phyloP scores from a whole-genome alignment of 2,113 vertebrate species.

The Tylochromis polylepis region DNA sequence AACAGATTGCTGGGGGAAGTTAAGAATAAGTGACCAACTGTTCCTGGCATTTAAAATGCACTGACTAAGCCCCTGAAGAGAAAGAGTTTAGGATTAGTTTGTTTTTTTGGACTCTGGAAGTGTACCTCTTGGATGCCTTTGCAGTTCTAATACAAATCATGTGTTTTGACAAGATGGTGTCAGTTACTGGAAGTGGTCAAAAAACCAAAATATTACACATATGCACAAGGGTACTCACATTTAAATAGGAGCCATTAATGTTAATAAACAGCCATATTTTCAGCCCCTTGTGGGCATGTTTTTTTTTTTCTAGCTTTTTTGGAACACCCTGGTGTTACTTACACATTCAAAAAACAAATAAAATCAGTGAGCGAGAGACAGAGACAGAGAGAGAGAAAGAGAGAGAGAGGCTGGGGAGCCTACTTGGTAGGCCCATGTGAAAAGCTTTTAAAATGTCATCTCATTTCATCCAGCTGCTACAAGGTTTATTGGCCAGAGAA shows the following conservation, averaged over 20 bases:
- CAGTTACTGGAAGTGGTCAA: not conserved
- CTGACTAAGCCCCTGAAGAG: not conserved
- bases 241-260: not conserved
- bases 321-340: not conserved
- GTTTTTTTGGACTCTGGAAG: not conserved
- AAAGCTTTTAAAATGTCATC: conserved; percentile 52
- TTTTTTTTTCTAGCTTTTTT: not conserved
- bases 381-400: not conserved
- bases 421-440: conserved; percentile 30
- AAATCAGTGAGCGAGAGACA: not conserved
- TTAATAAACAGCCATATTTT: no score
- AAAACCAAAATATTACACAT: not conserved
- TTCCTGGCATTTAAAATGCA: conserved; percentile 10
- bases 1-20: not conserved
- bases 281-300: not conserved
- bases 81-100: not conserved
- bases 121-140: not conserved
- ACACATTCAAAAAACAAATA: not conserved
- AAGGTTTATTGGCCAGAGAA: conserved; percentile 45
- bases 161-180: conserved; percentile 7
- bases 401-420: not conserved
- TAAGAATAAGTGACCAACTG: not conserved
- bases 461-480: conserved; percentile 55
- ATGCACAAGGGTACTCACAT: not conserved
- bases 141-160: not conserved